Conservation (phyloP, 2,113 vertebrate genomes). For the Leptocoma aspasia region DNA sequence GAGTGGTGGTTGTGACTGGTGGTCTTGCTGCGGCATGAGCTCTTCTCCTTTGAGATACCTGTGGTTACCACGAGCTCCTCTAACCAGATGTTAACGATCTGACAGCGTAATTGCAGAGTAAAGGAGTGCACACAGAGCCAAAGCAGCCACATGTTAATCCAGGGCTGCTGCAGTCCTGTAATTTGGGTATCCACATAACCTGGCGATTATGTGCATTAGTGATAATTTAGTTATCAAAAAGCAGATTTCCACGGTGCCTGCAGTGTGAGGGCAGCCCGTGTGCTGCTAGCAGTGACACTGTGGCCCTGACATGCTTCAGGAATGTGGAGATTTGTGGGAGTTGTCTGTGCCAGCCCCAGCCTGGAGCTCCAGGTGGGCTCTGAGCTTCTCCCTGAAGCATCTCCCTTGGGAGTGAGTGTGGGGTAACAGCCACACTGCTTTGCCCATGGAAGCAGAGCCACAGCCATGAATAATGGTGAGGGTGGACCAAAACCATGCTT, state of each 20-base stretch:
- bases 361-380: fast-evolving
- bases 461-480: fast-evolving
- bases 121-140: neutral
- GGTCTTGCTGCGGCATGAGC: neutral
- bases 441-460: fast-evolving
- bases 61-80: neutral
- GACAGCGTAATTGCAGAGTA: constrained; percentile 8
- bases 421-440: fast-evolving
- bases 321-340: fast-evolving
- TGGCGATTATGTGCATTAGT: constrained; percentile 19
- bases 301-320: neutral
- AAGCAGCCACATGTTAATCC: neutral
- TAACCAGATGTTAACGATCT: neutral
- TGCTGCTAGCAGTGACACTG: neutral
- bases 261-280: neutral
- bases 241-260: constrained; percentile 5
- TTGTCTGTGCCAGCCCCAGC: fast-evolving
- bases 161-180: constrained; percentile 10
- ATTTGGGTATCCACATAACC: constrained; percentile 42
- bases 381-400: neutral
- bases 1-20: neutral
- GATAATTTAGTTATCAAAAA: constrained; percentile 53
- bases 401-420: fast-evolving
- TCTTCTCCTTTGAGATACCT: neutral
- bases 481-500: neutral